Base-by-base conservation (phyloP, 2,113 vertebrate species). In the mouse (Mus musculus) region DNA sequence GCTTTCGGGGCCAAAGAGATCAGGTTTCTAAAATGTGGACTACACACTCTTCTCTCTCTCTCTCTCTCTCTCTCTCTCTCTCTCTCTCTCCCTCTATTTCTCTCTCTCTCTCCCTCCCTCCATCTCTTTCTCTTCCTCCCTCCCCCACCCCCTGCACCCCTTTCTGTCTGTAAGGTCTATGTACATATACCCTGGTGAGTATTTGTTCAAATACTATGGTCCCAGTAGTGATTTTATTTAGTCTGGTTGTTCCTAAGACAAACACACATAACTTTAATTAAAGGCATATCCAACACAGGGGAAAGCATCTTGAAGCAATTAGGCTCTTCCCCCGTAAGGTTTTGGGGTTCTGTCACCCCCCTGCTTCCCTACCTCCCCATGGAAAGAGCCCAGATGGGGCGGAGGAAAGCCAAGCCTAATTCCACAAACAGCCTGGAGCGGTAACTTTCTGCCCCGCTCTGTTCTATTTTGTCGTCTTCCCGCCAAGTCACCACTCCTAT, bases 211-310 rank as follows among this genome's bases (percentile, higher is more conserved):
- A 95, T 52, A 93, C 52, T 69, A 87, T 8, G 80, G 90, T 77
- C 93, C 72, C 78, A 90, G 96, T 71, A 85, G 73, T 92, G 89
- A 89, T 85, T 96, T 96, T 97, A 96, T 85, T 92, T 97, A 98
- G 97, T 96, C 97, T 96, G 72, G 80, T 95, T 93, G 94, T 84
- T 97, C 94, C 85, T 85, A 98, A 98, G 89, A 97, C 97, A 98
- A 98, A 96, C 95, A 97, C 0, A 42, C 4, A 72, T 52, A 92
- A 63, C 96, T 30, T 95, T 91, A 96, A 98, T 97, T 95, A 97
- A 97, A 97, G 92, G 76, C 56, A 93, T 67, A 96, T 91, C 96
- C 84, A 97, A 52, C 19, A 39, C 5, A 76, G 77, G 96, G 87
- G 65, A 96, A 96, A 73, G 24, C 95, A 75, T 88, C 81, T 96